A percentile compares a stretch with the other conserved stretches of the same genome.
Conservation (phyloP, 2,888 invertebrate species). For the Glaucopsyche alexis region DNA sequence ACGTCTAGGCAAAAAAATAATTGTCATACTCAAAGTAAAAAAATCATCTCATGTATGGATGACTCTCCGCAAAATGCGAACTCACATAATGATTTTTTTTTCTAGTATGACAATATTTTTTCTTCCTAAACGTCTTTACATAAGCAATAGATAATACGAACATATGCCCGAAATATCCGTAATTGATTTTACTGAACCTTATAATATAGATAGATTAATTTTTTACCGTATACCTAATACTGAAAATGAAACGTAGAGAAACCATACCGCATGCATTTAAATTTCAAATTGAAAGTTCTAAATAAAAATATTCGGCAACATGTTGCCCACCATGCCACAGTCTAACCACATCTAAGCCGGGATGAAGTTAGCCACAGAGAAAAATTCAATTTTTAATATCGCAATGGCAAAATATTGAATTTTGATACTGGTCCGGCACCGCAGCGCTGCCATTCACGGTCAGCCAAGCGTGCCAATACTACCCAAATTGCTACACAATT, state of each 20-base stretch:
- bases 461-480: slow-evolving; percentile 50
- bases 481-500: slow-evolving; percentile 24
- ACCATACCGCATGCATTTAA: not conserved
- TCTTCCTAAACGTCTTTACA: no score
- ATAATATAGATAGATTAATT: no score
- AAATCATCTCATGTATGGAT: no score
- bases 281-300: slow-evolving; percentile 4
- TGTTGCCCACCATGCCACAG: not conserved
- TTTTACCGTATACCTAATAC: no score
- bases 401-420: slow-evolving; percentile 66
- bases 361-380: slow-evolving; percentile 34
- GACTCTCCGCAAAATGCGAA: no score
- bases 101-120: no score
- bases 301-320: not conserved
- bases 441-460: slow-evolving; percentile 53
- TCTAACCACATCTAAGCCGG: not conserved
- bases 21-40: no score
- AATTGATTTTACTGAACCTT: no score
- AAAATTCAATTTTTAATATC: slow-evolving; percentile 69
- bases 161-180: no score
- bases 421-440: slow-evolving; percentile 57
- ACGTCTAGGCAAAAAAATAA: no score
- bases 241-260: not conserved
- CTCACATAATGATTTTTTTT: no score
- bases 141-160: no score